These are phyloP conservation scores for Indicator indicator DNA, from an alignment of 2,113 vertebrate genomes.

Conservation along the genomic window DNA sequence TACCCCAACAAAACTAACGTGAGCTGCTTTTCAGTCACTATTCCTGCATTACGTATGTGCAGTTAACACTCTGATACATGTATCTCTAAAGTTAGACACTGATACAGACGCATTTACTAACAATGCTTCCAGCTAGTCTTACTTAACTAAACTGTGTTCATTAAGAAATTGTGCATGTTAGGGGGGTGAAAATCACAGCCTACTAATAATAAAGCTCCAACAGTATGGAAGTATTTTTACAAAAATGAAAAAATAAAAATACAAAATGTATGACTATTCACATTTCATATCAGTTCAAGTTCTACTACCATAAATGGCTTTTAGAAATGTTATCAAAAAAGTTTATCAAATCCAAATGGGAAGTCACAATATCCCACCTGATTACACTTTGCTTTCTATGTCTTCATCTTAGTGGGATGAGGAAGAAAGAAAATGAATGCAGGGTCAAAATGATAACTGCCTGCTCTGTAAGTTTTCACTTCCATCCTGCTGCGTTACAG, in stretches of 20 bases:
- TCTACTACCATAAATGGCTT: constrained; percentile 58
- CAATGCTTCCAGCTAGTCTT: constrained; percentile 18
- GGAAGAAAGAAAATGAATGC: not conserved
- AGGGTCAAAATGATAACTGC: not conserved
- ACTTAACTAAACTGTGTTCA: constrained; percentile 15
- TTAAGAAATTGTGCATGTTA: not conserved
- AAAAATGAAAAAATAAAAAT: constrained; percentile 20
- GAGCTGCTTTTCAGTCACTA: not conserved
- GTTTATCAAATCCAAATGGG: constrained; percentile 20
- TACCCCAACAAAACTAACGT: not conserved
- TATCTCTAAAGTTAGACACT: constrained; percentile 7
- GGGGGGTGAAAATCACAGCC: constrained; percentile 28
- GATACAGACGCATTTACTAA: constrained; percentile 30
- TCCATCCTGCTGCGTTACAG: not conserved
- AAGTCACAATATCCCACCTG: constrained; percentile 8
- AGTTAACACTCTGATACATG: not conserved
- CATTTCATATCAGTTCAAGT: constrained; percentile 69
- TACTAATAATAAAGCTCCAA: constrained; percentile 35
- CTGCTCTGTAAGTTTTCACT: not conserved
- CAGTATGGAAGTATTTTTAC: constrained; percentile 35
- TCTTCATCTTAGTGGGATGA: constrained; percentile 4
- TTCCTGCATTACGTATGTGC: not conserved
- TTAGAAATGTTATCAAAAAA: constrained; percentile 27
- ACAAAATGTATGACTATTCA: constrained; percentile 34
- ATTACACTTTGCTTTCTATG: constrained; percentile 27